phyloP scores from a whole-genome alignment of 2,113 vertebrate genomes.

The Crocuta crocuta region DNA sequence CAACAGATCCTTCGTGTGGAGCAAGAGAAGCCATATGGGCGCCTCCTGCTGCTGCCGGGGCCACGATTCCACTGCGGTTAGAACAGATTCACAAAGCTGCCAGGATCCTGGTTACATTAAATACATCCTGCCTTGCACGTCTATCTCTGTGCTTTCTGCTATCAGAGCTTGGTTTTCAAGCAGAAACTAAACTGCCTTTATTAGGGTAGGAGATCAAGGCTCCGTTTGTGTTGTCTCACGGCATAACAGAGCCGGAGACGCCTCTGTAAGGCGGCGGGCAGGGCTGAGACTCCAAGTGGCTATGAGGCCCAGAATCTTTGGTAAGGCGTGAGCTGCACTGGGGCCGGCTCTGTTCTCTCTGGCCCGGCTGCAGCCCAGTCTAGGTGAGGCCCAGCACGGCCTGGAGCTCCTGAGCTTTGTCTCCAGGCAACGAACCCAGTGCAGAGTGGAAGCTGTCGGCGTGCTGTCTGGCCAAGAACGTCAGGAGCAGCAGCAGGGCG shows the following conservation, averaged over 20 bases:
- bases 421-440: constrained; percentile 86
- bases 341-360: neutral
- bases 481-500: constrained; percentile 84
- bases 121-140: neutral
- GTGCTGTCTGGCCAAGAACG: constrained; percentile 85
- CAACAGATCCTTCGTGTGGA: constrained; percentile 70
- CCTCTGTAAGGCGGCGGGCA: neutral
- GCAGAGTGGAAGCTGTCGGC: constrained; percentile 87
- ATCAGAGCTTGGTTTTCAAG: constrained; percentile 13
- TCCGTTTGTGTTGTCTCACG: neutral
- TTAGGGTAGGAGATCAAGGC: constrained; percentile 56
- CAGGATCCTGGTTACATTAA: neutral
- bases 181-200: constrained; percentile 74
- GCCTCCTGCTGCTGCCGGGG: constrained; percentile 79
- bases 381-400: constrained; percentile 76
- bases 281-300: neutral
- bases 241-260: neutral
- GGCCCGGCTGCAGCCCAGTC: neutral
- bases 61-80: constrained; percentile 50
- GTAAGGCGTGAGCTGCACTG: constrained; percentile 22
- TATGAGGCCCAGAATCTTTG: constrained; percentile 64
- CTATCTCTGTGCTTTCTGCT: neutral
- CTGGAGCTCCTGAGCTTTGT: constrained; percentile 85
- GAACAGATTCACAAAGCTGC: neutral
- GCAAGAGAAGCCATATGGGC: constrained; percentile 84